Evolutionary conservation across 92 coral and sea anemone genomes (phyloP), one percentile per base, ranked within the genome.

Genomic region (Phenganax marumi): DNA sequence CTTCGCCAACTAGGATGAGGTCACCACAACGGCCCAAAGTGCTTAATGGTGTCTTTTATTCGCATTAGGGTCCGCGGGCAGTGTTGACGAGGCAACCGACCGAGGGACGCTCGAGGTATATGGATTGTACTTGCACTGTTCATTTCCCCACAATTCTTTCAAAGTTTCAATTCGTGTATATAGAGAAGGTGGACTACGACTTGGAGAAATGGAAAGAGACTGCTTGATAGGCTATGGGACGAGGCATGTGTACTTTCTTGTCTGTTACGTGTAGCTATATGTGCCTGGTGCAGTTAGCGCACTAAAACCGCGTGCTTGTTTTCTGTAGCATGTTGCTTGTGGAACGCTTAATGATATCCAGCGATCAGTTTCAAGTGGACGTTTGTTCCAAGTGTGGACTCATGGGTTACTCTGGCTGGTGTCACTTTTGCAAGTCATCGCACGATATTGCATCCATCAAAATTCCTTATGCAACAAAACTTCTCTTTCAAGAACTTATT

Each of bases 151-250:
- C 43, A 33, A 33, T 1, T 33, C 43, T 12, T 21, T 62, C 14
- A 47, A 51, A 47, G 25, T 47, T 33, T 55, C 17, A 50, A 18
- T 26, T 23, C 55, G 6, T 73, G 10, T 71, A 0, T 71, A 0
- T 62, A 94, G 98, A 91, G 98, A 94, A 53, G 98, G 98, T 7
- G 98, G 98, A 19, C 85, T 94, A 54, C 89, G 98, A 47, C 81
- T 94, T 68, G 98, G 98, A 48, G 98, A 94, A 82, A 94, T 94
- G 98, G 98, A 94, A 49, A 91, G 98, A 61, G 98, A 94, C 69
- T 94, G 98, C 52, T 74, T 94, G 84, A 94, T 94, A 54, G 98
- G 97, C 0, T 94, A 94, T 64, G 98, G 98, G 4, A 91, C 98
- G 43, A 94, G 98, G 98, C 92, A 48, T 33, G 43, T 33, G 43